Conservation (phyloP, 2,888 invertebrate genomes). For the Pristionchus japonicus region DNA sequence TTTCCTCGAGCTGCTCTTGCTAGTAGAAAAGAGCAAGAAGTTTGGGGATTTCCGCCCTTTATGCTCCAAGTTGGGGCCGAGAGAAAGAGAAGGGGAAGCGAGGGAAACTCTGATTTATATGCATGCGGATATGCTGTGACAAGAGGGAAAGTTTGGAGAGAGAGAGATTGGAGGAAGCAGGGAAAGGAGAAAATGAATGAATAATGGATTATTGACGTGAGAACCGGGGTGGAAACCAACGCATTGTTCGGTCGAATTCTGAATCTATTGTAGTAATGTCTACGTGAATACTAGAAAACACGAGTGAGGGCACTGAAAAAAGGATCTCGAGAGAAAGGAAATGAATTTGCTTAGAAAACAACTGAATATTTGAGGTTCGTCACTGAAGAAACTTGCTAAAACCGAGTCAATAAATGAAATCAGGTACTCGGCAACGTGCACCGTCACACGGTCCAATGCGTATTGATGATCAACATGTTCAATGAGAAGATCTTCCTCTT, state of each 20-base stretch:
- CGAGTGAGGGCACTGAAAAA: too few species aligned
- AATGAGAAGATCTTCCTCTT: conserved; percentile 75
- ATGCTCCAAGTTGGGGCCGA: background rate
- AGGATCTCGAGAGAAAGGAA: background rate
- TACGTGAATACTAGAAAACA: background rate
- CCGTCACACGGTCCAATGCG: conserved; percentile 74
- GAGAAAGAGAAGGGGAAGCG: conserved; percentile 1
- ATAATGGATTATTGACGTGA: conserved; percentile 13
- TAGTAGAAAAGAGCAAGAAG: background rate
- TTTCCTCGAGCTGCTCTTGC: background rate
- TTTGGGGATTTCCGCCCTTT: background rate
- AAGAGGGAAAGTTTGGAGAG: background rate
- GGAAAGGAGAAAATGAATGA: background rate
- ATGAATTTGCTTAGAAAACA: background rate
- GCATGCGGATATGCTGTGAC: conserved; percentile 38
- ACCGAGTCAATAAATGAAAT: background rate
- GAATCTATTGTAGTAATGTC: background rate
- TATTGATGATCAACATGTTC: conserved; percentile 75
- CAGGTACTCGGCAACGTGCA: conserved; percentile 74
- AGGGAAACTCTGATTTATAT: conserved; percentile 37
- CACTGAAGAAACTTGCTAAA: background rate
- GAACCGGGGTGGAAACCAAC: background rate
- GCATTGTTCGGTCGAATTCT: background rate
- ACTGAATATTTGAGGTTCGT: background rate
- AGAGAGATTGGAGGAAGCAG: background rate